phyloP scores from a whole-genome alignment of 2,797 vertebrate species.

The Melopsittacus undulatus region DNA sequence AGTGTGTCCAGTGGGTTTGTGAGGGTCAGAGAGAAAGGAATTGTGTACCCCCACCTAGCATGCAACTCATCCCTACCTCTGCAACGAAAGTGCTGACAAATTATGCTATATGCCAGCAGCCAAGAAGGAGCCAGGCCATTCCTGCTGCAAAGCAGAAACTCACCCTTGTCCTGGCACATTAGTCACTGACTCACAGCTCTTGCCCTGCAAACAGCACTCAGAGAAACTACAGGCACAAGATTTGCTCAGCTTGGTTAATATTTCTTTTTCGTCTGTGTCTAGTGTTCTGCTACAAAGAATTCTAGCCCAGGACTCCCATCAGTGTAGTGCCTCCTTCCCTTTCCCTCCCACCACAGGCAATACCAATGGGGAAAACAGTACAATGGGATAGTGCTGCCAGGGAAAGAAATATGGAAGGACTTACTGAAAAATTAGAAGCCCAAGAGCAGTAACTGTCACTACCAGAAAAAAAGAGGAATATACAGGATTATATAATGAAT shows the following conservation, averaged over 20 bases:
- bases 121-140: background rate
- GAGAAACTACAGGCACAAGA: background rate
- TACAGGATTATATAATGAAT: background rate
- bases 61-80: accelerated
- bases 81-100: background rate
- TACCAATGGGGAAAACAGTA: background rate
- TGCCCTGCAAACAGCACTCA: background rate
- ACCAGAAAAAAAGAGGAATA: background rate
- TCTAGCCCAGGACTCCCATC: background rate
- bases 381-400: background rate
- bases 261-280: background rate
- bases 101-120: background rate
- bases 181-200: background rate
- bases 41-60: background rate
- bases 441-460: background rate
- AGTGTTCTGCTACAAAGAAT: background rate
- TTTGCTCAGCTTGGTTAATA: background rate
- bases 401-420: background rate
- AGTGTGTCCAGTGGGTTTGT: background rate
- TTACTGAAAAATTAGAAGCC: background rate
- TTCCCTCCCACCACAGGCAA: background rate
- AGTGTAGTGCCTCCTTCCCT: background rate
- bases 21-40: background rate
- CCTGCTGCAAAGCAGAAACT: background rate
- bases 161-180: background rate